Evolutionary conservation across 2,888 invertebrate species (phyloP), one percentile per base, ranked within the genome.

Genomic region (Monochamus alternatus): DNA sequence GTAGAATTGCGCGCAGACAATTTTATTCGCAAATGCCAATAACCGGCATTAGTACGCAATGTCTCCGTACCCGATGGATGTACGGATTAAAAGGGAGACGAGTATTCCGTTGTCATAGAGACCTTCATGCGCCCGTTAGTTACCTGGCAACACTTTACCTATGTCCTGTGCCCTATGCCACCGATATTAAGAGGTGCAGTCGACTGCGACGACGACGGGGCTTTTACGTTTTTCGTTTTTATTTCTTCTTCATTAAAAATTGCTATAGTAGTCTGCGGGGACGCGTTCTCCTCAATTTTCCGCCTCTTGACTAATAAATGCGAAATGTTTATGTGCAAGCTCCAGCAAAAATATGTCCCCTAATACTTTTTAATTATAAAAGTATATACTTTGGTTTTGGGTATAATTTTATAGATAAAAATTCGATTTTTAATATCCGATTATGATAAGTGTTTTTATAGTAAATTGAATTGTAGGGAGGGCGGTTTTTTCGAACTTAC

Each of bases 71-170:
- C 68, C 4, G 8, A 44, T 43, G 30, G 47, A 69, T 69, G 69
- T 60, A 47, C 47, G 60, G 59, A 69, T 69, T 69, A 69, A 69
- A 51, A 60, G 47, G 60, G 22, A 51, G 69, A 60, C 59, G 60
- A 69, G 69, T 60, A 14, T 69, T 51, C 22, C 44, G 69, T 69
- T 62, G 69, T 69, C 69, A 69, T 69, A 69, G 69, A 59, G 60
- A 69, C 69, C 14, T 68, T 47, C 69, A 60, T 69, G 69, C 69
- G 47, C 60, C 60, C 44, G 69, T 47, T 69, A 69, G 69, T 69
- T 69, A 69, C 69, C 69, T 69, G 69, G 69, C 69, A 69, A 69
- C 69, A 69, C 59, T 69, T 69, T 69, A 69, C 69, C 59, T 69
- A 69, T 69, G 60, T 69, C 60, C 60, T 60, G 60, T 69, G 69